Base-by-base conservation (phyloP, 2,113 vertebrate genomes). In the Sylvicapra grimmia region DNA sequence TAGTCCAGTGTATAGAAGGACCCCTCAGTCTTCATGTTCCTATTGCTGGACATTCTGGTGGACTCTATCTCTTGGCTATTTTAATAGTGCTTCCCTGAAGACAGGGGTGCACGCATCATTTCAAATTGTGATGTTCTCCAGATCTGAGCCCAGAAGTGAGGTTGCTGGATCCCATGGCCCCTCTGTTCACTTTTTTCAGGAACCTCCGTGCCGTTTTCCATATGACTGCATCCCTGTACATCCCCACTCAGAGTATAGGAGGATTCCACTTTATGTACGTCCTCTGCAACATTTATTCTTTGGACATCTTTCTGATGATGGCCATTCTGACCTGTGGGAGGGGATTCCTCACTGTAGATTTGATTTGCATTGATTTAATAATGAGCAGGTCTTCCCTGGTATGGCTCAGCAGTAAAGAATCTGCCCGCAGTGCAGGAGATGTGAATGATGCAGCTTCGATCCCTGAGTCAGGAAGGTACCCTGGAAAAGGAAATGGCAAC, bases 121-220 rank as follows among this genome's bases (percentile, higher is more conserved):
- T 72, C n/a, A 72, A 23, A 72, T 23, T 72, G 68, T 72, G 68
- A 72, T 72, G 19, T 23, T 40, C 19, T 72, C 19, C n/a, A 72
- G 68, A 72, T 40, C 5, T 13, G 19, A 72, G n/a, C 19, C 19
- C 68, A 72, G n/a, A 72, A 23, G 5, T 40, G n/a, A 19, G 18
- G 68, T 40, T 72, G 9, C 19, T 72, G n/a, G n/a, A 40, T 72
- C n/a, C 68, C 68, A 72, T 12, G n/a, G 19, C 1, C 10, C 68
- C n/a, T 40, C 10, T 72, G n/a, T 40, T 23, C n/a, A 40, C 19
- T 23, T 40, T 40, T 23, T 40, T 12, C 21, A 6, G 68, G 10
- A 72, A 6, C n/a, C 19, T 72, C 68, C n/a, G 0, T 3, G 5
- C n/a, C 0, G 1, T 72, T 72, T 40, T 40, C n/a, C 68, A 40